A percentile compares a stretch with the other conserved stretches of the same genome.
Conservation (phyloP, 2,113 vertebrate species). For the Centropus unirufus region DNA sequence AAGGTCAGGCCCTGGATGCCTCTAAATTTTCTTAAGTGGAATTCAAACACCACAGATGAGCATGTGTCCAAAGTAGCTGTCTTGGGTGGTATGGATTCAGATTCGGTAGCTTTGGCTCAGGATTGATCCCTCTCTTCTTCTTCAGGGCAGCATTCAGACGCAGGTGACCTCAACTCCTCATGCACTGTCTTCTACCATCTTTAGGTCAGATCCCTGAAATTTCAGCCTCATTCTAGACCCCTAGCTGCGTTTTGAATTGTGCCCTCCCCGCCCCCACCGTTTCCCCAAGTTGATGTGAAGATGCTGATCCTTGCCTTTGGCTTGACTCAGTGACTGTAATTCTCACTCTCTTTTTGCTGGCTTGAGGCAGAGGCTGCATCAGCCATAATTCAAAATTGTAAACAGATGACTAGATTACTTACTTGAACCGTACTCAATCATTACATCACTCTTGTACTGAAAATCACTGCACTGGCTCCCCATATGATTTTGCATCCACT, state of each 20-base stretch:
- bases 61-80: background rate
- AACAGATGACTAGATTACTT: slow-evolving; percentile 69
- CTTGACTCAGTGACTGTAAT: slow-evolving; percentile 26
- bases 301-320: slow-evolving; percentile 14
- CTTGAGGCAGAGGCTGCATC: slow-evolving; percentile 39
- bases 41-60: slow-evolving; percentile 44
- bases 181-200: background rate
- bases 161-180: too few species aligned
- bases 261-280: background rate
- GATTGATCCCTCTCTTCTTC: background rate
- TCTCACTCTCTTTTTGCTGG: slow-evolving; percentile 45
- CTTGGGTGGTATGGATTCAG: slow-evolving; percentile 16
- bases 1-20: slow-evolving; percentile 60
- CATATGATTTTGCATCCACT: slow-evolving; percentile 54
- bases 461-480: slow-evolving; percentile 61
- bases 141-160: background rate
- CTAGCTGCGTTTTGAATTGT: background rate
- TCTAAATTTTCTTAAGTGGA: slow-evolving; percentile 69
- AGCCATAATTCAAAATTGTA: slow-evolving; percentile 69
- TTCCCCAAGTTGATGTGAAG: background rate
- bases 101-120: background rate
- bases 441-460: slow-evolving; percentile 71
- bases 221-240: background rate
- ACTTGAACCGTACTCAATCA: slow-evolving; percentile 69
- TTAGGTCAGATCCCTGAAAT: background rate